phyloP scores from a whole-genome alignment of 1,140 invertebrate genomes.

The Brachionus rotundiformis region DNA sequence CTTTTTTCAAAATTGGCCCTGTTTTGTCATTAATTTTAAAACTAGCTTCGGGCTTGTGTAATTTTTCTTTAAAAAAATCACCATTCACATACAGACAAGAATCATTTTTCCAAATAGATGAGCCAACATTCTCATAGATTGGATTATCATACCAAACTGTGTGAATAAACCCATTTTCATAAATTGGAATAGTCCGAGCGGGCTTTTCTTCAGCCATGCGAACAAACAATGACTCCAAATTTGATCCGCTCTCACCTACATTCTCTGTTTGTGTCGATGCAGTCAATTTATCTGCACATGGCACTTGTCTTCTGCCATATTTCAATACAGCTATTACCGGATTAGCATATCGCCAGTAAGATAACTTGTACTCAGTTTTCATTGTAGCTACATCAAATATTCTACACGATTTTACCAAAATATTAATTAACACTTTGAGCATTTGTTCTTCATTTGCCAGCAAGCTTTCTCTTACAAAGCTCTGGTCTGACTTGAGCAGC shows the following conservation, averaged over 20 bases:
- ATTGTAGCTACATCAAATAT: slow-evolving; percentile 44
- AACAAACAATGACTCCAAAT: neutral
- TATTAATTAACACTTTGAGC: slow-evolving; percentile 25
- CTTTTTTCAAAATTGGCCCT: neutral
- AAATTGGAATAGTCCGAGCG: neutral
- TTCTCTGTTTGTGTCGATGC: neutral
- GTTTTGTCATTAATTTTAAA: neutral
- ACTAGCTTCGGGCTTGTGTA: neutral
- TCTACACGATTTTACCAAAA: slow-evolving; percentile 30
- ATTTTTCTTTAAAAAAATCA: slow-evolving; percentile 14
- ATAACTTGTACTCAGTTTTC: neutral
- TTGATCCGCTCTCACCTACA: neutral
- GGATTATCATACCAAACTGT: neutral
- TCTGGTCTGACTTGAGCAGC: neutral
- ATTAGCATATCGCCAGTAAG: slow-evolving; percentile 43
- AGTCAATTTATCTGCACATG: neutral
- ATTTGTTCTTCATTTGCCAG: slow-evolving; percentile 28
- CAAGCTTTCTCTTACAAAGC: neutral
- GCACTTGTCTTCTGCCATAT: neutral
- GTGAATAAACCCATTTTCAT: neutral
- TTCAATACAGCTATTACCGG: slow-evolving; percentile 19
- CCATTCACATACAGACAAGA: neutral
- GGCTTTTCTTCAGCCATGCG: neutral
- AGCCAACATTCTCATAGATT: neutral
- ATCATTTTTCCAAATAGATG: neutral